These are phyloP conservation scores for Vidua chalybeata DNA, from an alignment of 2,113 vertebrate species.

Conservation along the genomic window DNA sequence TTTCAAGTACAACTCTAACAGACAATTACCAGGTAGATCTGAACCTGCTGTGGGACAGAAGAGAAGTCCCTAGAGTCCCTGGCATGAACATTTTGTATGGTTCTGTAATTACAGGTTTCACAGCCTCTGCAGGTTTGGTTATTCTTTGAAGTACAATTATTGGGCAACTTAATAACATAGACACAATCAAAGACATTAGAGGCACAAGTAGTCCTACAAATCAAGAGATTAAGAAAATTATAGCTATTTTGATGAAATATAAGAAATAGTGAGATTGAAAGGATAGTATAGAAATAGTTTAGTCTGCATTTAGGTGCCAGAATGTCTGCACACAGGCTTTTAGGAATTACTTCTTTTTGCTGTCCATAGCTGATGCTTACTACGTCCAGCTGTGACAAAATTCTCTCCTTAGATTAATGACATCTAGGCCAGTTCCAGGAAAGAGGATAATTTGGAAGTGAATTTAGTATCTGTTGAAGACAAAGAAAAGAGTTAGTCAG, in stretches of 20 bases:
- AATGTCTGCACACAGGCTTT: slow-evolving; percentile 34
- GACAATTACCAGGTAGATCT: neutral
- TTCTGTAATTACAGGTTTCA: neutral
- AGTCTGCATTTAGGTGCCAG: slow-evolving; percentile 18
- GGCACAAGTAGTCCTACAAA: neutral
- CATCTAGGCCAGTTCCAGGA: slow-evolving; percentile 3
- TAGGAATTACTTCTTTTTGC: slow-evolving; percentile 3
- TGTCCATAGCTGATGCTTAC: slow-evolving; percentile 22
- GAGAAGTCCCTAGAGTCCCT: neutral
- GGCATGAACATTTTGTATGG: neutral
- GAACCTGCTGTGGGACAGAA: neutral
- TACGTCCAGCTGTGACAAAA: slow-evolving; percentile 50
- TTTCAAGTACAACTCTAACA: neutral
- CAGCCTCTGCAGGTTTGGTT: neutral
- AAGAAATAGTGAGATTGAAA: neutral
- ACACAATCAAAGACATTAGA: neutral
- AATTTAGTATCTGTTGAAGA: neutral
- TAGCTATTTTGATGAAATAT: neutral
- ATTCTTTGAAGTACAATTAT: neutral
- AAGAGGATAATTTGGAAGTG: neutral
- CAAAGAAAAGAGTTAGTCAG: neutral
- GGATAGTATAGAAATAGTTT: neutral
- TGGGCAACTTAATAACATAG: neutral
- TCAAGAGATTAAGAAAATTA: neutral
- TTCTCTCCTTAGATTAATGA: slow-evolving; percentile 27